These are phyloP conservation scores for Brachionus paranguensis DNA, from an alignment of 1,140 invertebrate species.

Conservation along the genomic window DNA sequence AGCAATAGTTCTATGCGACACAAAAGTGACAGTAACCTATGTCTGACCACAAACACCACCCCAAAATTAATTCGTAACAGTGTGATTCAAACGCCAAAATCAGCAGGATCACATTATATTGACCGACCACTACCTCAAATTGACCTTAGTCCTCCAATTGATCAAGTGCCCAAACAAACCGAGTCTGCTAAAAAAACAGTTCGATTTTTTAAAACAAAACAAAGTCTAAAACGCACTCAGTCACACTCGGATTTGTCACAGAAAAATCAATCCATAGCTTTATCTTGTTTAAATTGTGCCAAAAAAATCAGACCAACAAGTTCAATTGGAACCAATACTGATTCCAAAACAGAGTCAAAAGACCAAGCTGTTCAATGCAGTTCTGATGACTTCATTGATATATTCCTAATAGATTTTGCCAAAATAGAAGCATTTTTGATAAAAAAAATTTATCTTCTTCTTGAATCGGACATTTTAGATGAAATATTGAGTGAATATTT, in stretches of 20 bases:
- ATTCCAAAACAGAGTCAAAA: background rate
- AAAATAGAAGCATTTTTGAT: background rate
- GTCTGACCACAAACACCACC: background rate
- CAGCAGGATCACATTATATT: background rate
- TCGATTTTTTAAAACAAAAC: background rate
- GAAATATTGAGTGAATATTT: background rate
- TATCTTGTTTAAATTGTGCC: background rate
- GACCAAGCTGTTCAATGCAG: background rate
- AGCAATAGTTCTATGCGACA: background rate
- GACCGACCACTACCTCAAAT: background rate
- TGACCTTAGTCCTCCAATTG: background rate
- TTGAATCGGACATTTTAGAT: background rate
- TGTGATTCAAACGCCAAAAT: background rate
- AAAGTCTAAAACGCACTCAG: background rate
- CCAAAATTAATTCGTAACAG: background rate
- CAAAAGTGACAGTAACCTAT: slow-evolving; percentile 19
- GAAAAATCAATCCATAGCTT: background rate
- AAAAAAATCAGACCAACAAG: background rate
- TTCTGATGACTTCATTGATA: background rate
- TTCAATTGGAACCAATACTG: background rate
- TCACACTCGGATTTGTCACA: slow-evolving; percentile 1
- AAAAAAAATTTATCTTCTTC: background rate
- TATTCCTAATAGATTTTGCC: background rate
- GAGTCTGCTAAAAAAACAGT: slow-evolving; percentile 7
- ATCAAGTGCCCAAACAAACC: background rate